Evolutionary conservation across 2,113 vertebrate species (phyloP).

Genomic region (Syrrhaptes paradoxus): DNA sequence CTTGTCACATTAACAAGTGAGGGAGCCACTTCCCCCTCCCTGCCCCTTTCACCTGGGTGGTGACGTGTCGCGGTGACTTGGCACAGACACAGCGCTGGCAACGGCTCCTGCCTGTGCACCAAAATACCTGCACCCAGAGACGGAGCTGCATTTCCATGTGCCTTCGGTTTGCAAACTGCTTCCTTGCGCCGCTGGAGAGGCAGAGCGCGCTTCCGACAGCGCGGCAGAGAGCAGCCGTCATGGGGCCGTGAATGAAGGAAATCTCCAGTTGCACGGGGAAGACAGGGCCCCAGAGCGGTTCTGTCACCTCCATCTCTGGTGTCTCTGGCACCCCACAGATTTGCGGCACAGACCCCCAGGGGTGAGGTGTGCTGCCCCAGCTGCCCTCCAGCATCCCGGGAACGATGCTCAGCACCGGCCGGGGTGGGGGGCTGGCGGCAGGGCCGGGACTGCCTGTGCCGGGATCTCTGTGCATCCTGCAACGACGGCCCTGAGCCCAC

Average conservation of each 20-base stretch:
- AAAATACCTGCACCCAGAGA: neutral
- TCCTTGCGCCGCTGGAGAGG: too few relatives aligned
- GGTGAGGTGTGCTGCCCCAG: too few relatives aligned
- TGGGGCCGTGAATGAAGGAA: neutral
- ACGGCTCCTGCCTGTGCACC: neutral
- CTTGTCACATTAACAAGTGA: neutral
- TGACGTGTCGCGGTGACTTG: neutral
- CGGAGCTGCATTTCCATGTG: neutral
- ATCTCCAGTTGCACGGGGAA: neutral
- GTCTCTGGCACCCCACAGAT: too few relatives aligned
- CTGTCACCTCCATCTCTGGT: neutral
- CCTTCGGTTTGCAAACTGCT: neutral
- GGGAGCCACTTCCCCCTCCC: neutral
- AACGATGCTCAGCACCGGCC: neutral
- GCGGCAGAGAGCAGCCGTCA: rapidly evolving
- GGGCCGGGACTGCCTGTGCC: too few relatives aligned
- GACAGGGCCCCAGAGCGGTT: neutral
- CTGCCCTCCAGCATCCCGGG: too few relatives aligned
- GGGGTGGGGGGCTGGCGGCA: too few relatives aligned
- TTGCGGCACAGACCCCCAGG: too few relatives aligned
- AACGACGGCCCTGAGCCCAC: neutral
- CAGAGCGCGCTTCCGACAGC: neutral
- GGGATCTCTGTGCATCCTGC: neutral
- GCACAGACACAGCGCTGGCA: neutral
- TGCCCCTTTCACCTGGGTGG: neutral